A percentile compares a stretch with the other conserved stretches of the same genome.
Evolutionary conservation across 1,140 invertebrate genomes (phyloP).

Genomic region (Drosophila novamexicana): DNA sequence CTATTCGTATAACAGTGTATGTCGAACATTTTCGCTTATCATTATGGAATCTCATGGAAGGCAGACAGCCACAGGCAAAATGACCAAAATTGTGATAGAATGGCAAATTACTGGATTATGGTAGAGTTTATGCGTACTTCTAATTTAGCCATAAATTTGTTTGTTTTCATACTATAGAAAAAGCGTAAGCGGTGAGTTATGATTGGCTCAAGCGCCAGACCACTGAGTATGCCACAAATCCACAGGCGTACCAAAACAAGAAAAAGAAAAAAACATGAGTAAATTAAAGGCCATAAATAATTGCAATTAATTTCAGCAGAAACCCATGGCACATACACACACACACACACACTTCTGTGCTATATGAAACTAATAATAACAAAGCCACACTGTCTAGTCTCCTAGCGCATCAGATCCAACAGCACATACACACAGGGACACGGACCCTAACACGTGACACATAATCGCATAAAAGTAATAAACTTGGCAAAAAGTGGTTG

Average conservation of each 20-base stretch:
- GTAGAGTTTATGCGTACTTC: too few species aligned
- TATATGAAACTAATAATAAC: slow-evolving; percentile 67
- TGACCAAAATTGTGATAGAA: background rate
- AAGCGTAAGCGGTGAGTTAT: slow-evolving; percentile 29
- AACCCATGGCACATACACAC: slow-evolving; percentile 16
- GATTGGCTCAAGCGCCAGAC: slow-evolving; percentile 34
- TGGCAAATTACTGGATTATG: too few species aligned
- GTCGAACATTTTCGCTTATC: background rate
- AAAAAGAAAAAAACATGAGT: slow-evolving; percentile 13
- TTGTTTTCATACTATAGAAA: background rate
- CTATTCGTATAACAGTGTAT: background rate
- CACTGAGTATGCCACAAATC: slow-evolving; percentile 3
- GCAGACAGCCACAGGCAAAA: background rate
- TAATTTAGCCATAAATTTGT: too few species aligned
- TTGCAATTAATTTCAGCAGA: slow-evolving; percentile 67
- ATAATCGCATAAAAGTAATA: slow-evolving; percentile 82
- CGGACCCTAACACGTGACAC: slow-evolving; percentile 57
- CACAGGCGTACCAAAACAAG: background rate
- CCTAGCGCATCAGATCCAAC: slow-evolving; percentile 17
- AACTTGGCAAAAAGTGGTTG: slow-evolving; percentile 72
- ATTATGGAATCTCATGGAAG: background rate
- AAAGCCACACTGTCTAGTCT: slow-evolving; percentile 61
- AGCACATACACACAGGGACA: background rate
- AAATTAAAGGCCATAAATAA: slow-evolving; percentile 67
- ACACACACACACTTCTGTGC: slow-evolving; percentile 1